Conservation (phyloP, 2,113 vertebrate species). For the Ondatra zibethicus region DNA sequence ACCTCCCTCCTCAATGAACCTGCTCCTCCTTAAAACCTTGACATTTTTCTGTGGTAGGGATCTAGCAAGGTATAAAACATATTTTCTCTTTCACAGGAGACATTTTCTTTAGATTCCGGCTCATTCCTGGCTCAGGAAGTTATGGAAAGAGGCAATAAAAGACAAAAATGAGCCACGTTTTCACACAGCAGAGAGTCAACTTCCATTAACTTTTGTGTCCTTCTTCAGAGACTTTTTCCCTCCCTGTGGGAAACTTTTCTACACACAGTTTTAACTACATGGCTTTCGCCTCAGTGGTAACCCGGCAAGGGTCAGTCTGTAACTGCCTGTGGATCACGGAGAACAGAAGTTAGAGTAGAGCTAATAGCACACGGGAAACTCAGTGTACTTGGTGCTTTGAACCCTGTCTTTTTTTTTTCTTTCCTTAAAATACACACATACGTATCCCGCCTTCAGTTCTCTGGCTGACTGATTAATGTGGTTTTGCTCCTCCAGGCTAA, state of each 20-base stretch:
- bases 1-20: not conserved
- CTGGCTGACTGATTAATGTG: slow-evolving; percentile 75
- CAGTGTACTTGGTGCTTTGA: slow-evolving; percentile 83
- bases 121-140: slow-evolving; percentile 76
- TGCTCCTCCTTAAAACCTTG: slow-evolving; percentile 20
- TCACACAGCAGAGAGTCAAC: slow-evolving; percentile 72
- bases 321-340: slow-evolving; percentile 82
- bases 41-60: slow-evolving; percentile 45
- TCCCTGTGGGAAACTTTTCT: slow-evolving; percentile 77
- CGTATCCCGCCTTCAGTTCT: slow-evolving; percentile 62
- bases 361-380: slow-evolving; percentile 62
- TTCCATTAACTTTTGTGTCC: slow-evolving; percentile 79
- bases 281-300: slow-evolving; percentile 74
- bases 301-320: slow-evolving; percentile 78
- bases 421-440: slow-evolving; percentile 82
- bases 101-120: slow-evolving; percentile 80
- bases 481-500: slow-evolving; percentile 66
- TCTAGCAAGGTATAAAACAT: slow-evolving; percentile 59
- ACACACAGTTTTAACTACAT: slow-evolving; percentile 79
- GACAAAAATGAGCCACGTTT: slow-evolving; percentile 80
- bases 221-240: slow-evolving; percentile 61
- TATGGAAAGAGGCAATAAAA: slow-evolving; percentile 65
- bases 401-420: slow-evolving; percentile 86
- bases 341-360: slow-evolving; percentile 82
- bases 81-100: slow-evolving; percentile 67